These are phyloP conservation scores for Phengaris alcon DNA, from an alignment of 2,888 invertebrate species.

Conservation along the genomic window DNA sequence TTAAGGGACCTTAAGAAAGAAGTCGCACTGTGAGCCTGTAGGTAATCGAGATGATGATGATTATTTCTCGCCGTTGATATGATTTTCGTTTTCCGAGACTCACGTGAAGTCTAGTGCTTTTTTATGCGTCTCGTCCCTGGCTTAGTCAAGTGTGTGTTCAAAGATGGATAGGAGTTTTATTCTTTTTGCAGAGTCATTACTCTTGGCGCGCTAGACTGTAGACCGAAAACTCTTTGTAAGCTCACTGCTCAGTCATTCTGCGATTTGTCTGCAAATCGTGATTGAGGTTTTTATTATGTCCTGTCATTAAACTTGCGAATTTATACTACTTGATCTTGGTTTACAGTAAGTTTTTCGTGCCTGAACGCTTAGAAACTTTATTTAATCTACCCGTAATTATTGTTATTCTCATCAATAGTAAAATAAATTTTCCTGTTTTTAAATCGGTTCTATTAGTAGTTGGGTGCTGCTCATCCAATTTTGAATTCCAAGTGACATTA, in stretches of 20 bases:
- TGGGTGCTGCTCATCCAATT: no score
- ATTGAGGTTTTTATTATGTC: neutral
- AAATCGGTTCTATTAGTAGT: no score
- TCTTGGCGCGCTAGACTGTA: conserved; percentile 5
- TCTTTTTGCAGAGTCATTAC: neutral
- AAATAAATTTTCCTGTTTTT: no score
- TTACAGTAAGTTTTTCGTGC: no score
- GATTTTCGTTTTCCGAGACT: conserved; percentile 8
- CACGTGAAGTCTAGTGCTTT: conserved; percentile 12
- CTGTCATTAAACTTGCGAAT: neutral
- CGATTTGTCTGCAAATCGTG: neutral
- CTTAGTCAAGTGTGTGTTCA: conserved; percentile 7
- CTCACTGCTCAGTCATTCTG: neutral
- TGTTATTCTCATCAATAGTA: no score
- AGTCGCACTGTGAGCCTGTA: neutral
- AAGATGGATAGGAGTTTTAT: conserved; percentile 5
- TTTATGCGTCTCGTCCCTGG: conserved; percentile 17
- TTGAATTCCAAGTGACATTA: no score
- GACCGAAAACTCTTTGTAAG: conserved; percentile 1
- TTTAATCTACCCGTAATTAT: no score
- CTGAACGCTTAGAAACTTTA: no score
- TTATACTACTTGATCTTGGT: neutral
- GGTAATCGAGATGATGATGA: neutral
- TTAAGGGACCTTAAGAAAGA: no score
- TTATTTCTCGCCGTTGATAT: neutral